Base-by-base conservation (phyloP, 64 coral and sea anemone genomes). In the Platygyra sinensis region DNA sequence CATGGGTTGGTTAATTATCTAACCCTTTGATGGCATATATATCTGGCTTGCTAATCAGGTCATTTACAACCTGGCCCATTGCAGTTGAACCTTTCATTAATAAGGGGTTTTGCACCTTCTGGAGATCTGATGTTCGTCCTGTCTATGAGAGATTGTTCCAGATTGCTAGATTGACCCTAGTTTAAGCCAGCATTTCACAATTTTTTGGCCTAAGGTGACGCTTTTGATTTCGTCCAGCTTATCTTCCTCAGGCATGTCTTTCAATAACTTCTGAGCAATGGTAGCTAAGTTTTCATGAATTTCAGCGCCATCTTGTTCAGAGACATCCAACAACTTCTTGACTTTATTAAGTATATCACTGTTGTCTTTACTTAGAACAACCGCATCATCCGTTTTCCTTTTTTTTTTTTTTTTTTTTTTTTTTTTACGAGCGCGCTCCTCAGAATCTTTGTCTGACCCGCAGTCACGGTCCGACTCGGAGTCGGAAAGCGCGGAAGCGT, bases 71-170 rank as follows among this genome's bases (percentile, higher is more conserved):
- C 30, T 57, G 17, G 15, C 85, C 60, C 24, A 91, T 67, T 22
- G 80, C 51, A 22, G 80, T 76, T 20, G 72, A 3, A 29, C 79
- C 80, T 51, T 91, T 91, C 16, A 91, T 42, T n/a, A n/a, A n/a
- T n/a, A 64, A 91, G 61, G 22, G 89, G 74, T 54, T 91, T 91
- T 86, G 89, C 20, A 82, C 50, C 22, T 39, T 76, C 52, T 90
- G 88, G 3, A 73, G 20, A 25, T 90, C 88, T 52, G 60, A 52
- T 10, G 77, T 59, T 60, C 63, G 63, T 60, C 62, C 76, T 12
- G 50, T 82, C 33, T 90, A 77, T 76, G 77, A 90, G 71, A 90
- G 60, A 28, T 90, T 90, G 10, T 52, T 90, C 88, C 88, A 90
- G 24, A 90, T 90, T 17, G 88, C 25, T 51, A 79, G 33, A 24